Evolutionary conservation across 2,888 invertebrate genomes (phyloP), one percentile per base, ranked within the genome.

Genomic region (Epsilonema sp.): DNA sequence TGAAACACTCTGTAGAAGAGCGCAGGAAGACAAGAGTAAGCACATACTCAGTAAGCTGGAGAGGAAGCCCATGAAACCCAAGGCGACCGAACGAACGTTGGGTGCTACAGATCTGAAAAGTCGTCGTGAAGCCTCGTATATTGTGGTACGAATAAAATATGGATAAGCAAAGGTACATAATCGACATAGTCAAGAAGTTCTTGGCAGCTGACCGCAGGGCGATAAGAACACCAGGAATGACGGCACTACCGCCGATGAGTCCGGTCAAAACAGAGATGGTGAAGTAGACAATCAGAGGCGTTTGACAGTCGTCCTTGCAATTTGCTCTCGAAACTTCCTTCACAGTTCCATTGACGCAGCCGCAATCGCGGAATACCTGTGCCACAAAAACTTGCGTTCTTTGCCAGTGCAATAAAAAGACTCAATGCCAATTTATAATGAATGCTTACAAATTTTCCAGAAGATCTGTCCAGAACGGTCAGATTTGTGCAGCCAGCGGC

Each of bases 151-250:
- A n/a, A n/a, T n/a, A n/a, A n/a, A n/a, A n/a, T n/a, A n/a, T n/a
- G n/a, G n/a, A n/a, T n/a, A n/a, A n/a, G n/a, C n/a, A n/a, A n/a
- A n/a, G n/a, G n/a, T n/a, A n/a, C n/a, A n/a, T n/a, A n/a, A n/a
- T n/a, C n/a, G n/a, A n/a, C n/a, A n/a, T n/a, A n/a, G n/a, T n/a
- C n/a, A n/a, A n/a, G n/a, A n/a, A n/a, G n/a, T n/a, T n/a, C n/a
- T n/a, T n/a, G n/a, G n/a, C n/a, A 19, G 26, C 31, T 25, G 39
- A 58, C 58, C 59, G 45, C 23, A 63, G 50, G 31, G 62, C 54
- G 41, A 63, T 62, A n/a, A 63, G 44, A 50, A 63, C 56, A 26
- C 60, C 60, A 2, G 63, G 63, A 8, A 60, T 58, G 1, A 63
- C 63, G 5, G 54, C 55, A 51, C 59, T 52, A 2, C 63, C 63